Percentiles rank a stretch among this genome's conserved stretches.
Evolutionary conservation across 2,113 vertebrate species (phyloP).

Genomic region (Corythornis madagascariensis): DNA sequence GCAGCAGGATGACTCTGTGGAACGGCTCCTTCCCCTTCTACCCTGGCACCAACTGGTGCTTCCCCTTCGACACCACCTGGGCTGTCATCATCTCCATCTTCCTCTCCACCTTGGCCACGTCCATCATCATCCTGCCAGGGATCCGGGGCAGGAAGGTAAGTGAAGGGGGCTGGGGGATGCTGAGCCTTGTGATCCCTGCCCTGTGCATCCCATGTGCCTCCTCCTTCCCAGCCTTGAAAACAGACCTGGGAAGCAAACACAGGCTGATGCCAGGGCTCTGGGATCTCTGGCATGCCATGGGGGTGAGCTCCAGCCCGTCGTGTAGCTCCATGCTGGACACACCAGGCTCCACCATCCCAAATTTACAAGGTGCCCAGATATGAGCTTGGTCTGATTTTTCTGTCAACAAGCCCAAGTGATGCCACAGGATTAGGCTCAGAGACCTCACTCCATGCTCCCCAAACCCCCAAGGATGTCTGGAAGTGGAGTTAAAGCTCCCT

Average conservation of each 20-base stretch:
- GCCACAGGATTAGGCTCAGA: background rate
- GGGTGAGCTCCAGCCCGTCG: background rate
- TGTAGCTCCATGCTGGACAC: background rate
- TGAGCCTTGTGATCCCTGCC: background rate
- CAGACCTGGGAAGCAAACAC: background rate
- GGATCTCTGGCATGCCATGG: background rate
- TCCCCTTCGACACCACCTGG: slow-evolving; percentile 76
- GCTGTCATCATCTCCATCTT: slow-evolving; percentile 85
- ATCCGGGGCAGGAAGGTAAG: slow-evolving; percentile 91
- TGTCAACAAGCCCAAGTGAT: background rate
- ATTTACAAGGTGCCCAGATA: background rate
- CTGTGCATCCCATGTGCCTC: background rate
- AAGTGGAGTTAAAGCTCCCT: background rate
- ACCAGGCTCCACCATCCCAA: background rate
- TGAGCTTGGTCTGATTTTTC: background rate
- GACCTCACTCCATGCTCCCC: background rate
- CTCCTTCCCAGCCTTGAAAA: background rate
- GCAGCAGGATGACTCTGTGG: slow-evolving; percentile 86
- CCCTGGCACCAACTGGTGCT: slow-evolving; percentile 71
- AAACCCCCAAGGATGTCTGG: background rate
- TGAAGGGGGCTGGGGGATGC: background rate
- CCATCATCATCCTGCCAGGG: slow-evolving; percentile 89
- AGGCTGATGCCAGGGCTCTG: background rate
- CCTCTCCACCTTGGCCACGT: slow-evolving; percentile 75
- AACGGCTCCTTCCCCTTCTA: slow-evolving; percentile 92